Evolutionary conservation across 2,797 vertebrate genomes (phyloP).

Genomic region (Myiotriccus ornatus): DNA sequence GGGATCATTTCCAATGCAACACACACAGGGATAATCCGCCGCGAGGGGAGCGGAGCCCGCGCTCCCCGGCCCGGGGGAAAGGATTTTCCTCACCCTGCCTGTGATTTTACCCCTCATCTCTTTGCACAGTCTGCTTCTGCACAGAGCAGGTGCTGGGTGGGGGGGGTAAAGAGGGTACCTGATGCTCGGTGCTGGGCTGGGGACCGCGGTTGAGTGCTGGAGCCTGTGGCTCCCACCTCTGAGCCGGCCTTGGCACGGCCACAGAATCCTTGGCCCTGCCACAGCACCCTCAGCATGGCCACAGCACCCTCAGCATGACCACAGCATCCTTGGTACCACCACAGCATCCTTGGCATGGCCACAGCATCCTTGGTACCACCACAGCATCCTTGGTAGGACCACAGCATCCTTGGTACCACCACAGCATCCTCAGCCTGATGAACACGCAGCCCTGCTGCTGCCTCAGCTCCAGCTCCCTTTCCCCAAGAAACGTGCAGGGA

Average conservation of each 20-base stretch:
- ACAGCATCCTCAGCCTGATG: not conserved
- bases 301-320: not conserved
- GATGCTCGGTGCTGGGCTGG: not conserved
- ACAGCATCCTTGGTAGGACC: not conserved
- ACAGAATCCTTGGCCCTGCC: fast-evolving
- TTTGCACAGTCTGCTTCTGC: not conserved
- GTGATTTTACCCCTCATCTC: not conserved
- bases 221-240: not conserved
- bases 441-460: not conserved
- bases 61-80: not conserved
- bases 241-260: not conserved
- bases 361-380: fast-evolving
- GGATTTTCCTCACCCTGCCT: not conserved
- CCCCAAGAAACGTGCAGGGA: not conserved
- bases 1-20: not conserved
- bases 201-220: not conserved
- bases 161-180: not conserved
- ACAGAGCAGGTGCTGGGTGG: fast-evolving
- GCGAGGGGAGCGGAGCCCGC: not conserved
- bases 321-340: fast-evolving
- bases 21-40: not conserved
- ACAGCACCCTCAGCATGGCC: fast-evolving
- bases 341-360: fast-evolving
- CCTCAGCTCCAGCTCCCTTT: not conserved
- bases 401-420: not conserved